Base-by-base conservation (phyloP, 2,797 vertebrate species). In the Mormyrops attenuatus region DNA sequence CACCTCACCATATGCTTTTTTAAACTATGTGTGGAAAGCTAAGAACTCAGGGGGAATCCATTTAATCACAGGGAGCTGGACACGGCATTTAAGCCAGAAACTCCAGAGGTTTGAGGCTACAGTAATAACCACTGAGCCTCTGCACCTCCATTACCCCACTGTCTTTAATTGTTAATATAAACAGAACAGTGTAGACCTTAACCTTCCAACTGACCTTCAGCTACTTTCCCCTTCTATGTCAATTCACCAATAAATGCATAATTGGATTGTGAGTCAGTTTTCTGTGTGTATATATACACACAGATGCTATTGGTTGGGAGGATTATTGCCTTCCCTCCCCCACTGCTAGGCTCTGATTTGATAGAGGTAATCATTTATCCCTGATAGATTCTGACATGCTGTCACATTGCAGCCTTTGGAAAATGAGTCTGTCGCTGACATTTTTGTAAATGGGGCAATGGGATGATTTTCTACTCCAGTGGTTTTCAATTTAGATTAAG, bases 401-500 rank as follows among this genome's bases (percentile, higher is more conserved):
- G 47, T 85, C 82, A 34, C 88, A 52, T 30, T 44, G 53, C 82
- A 50, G 88, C 88, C 80, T 63, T 85, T 69, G 55, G 88, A 88
- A 87, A 90, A 89, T 88, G 89, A 90, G 87, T 89, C 22, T 26
- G 47, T 50, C 38, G 89, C 50, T 80, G 89, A 90, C 89, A 77
- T 66, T 90, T 88, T 90, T 90, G 89, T 90, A 90, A 69, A 88
- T 90, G 89, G 86, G 53, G 89, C 89, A 88, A 73, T 90, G 89
- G 87, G 87, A 82, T 90, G 87, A 90, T 90, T 90, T 90, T 88
- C 86, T 90, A 88, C 86, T 80, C 86, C 85, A 90, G 89, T 85
- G 69, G 89, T 88, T 90, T 90, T 90, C 89, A 90, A 90, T 90
- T 90, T 90, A 90, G 89, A 90, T 90, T 90, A 90, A 85, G 89